These are phyloP conservation scores for Anguilla pacifica DNA, from an alignment of 2,797 vertebrate genomes.

Conservation along the genomic window DNA sequence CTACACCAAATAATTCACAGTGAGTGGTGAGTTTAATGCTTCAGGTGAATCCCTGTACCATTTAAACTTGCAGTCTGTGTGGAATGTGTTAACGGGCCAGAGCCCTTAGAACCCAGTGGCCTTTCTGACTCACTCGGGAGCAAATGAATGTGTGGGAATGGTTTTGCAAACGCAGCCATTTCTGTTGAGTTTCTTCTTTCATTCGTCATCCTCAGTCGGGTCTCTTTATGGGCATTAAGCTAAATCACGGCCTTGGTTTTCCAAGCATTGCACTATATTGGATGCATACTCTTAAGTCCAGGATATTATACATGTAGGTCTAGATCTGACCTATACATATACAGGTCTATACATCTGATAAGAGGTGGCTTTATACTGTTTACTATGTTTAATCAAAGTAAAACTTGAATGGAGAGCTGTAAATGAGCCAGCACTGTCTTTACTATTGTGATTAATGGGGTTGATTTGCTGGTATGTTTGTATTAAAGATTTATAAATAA, in stretches of 20 bases:
- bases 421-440: neutral
- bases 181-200: neutral
- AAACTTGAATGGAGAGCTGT: neutral
- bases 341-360: neutral
- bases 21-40: neutral
- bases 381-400: neutral
- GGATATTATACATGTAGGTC: neutral
- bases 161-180: neutral
- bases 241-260: neutral
- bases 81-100: neutral
- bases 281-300: neutral
- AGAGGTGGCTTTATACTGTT: neutral
- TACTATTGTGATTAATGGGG: neutral
- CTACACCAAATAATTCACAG: neutral
- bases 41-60: neutral
- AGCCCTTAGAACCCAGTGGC: neutral
- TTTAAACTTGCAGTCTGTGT: neutral
- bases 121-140: neutral
- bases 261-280: neutral
- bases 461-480: neutral
- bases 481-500: conserved; percentile 18
- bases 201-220: neutral
- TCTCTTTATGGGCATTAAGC: neutral
- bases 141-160: neutral
- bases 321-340: neutral